Evolutionary conservation across 2,113 vertebrate genomes (phyloP).

Genomic region (Rhinoptilus africanus): DNA sequence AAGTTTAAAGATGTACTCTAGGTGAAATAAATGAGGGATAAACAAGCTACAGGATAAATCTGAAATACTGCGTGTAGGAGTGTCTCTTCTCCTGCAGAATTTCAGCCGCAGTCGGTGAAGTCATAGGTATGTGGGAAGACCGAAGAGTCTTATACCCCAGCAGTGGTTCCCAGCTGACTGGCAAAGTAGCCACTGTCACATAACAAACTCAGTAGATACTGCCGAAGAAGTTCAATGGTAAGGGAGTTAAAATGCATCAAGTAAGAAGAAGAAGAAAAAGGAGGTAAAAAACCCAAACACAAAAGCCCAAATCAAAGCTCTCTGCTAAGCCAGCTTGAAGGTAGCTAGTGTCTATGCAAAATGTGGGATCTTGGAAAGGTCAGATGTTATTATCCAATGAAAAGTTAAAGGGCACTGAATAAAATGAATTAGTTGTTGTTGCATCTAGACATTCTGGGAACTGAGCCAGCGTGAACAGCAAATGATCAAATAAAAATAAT

Average conservation of each 20-base stretch:
- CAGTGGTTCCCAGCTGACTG: neutral
- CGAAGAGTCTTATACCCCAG: neutral
- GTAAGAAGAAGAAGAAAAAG: neutral
- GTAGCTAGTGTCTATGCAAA: neutral
- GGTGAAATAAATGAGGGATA: conserved; percentile 1
- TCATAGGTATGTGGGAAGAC: conserved; percentile 34
- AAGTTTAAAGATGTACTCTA: neutral
- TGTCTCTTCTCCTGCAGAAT: conserved; percentile 25
- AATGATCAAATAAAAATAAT: conserved; percentile 5
- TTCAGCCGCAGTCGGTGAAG: conserved; percentile 28
- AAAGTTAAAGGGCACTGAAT: conserved; percentile 3
- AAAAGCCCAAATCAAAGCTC: neutral
- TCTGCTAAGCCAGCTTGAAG: neutral
- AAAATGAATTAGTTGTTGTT: neutral
- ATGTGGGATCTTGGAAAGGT: neutral
- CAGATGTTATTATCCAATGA: neutral
- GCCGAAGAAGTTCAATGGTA: neutral
- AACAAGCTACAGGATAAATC: neutral
- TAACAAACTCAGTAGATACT: neutral
- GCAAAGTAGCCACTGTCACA: neutral
- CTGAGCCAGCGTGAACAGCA: neutral
- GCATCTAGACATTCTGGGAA: conserved; percentile 19
- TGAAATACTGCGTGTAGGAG: conserved; percentile 26
- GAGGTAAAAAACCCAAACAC: neutral
- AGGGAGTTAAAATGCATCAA: neutral